A percentile compares a stretch with the other conserved stretches of the same genome.
These are phyloP conservation scores for Crossaster papposus DNA, from an alignment of 53 echinoderm and acorn worm genomes.

Conservation along the genomic window DNA sequence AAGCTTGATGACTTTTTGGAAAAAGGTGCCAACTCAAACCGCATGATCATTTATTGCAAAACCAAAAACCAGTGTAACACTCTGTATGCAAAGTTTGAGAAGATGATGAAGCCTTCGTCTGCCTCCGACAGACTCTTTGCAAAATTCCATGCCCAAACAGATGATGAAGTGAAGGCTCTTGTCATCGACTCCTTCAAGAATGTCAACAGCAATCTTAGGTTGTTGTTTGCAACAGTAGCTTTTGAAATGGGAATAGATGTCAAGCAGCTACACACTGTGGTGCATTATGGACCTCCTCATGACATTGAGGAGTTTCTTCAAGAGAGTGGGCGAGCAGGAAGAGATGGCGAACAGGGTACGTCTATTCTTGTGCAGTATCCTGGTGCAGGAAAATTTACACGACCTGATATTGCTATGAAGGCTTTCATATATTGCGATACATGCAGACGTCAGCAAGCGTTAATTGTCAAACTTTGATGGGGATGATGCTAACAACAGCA, in stretches of 20 bases:
- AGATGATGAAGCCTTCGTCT: slow-evolving; percentile 12
- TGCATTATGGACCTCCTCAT: not conserved
- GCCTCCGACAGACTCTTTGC: slow-evolving; percentile 25
- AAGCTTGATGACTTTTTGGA: not conserved
- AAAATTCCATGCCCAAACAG: slow-evolving; percentile 40
- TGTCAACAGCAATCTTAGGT: not conserved
- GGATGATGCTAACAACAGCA: not conserved
- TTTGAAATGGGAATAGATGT: slow-evolving; percentile 59
- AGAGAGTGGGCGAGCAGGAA: slow-evolving; percentile 43
- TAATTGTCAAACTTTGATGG: not conserved
- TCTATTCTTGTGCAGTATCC: not conserved
- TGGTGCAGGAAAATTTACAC: not conserved
- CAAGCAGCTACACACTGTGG: not conserved
- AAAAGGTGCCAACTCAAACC: slow-evolving; percentile 15
- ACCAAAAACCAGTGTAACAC: slow-evolving; percentile 15
- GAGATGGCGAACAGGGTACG: slow-evolving; percentile 27
- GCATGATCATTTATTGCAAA: not conserved
- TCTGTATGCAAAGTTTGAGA: slow-evolving; percentile 16
- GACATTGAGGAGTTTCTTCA: slow-evolving; percentile 34
- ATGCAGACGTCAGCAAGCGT: not conserved
- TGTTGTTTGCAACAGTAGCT: slow-evolving; percentile 44
- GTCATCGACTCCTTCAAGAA: not conserved
- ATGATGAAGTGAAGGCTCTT: slow-evolving; percentile 9
- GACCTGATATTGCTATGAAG: not conserved
- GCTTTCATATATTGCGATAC: not conserved